Base-by-base conservation (phyloP, 1,140 invertebrate genomes). In the Sycophaga agraensis region DNA sequence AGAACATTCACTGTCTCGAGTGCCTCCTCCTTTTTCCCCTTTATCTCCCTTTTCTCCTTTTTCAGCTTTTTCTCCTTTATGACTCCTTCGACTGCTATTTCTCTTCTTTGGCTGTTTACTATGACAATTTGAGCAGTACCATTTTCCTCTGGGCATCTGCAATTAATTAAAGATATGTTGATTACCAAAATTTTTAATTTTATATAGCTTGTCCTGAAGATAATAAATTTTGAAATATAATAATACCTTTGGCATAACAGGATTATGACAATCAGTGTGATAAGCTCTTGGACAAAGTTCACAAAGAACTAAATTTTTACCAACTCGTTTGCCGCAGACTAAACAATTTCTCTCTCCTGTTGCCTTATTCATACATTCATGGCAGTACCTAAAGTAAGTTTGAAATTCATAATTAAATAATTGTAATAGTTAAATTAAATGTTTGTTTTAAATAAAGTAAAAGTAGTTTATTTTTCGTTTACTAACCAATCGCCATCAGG, bases 321-420 rank as follows among this genome's bases (percentile, higher is more conserved):
- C 87, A 57, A 76, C 84, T 68, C 88, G 87, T 55, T 90, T 91
- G 5, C 94, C 93, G 77, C 94, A 97, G 43, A 96, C 91, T 67
- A 94, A 91, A 78, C 90, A 92, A 73, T 92, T 90, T 67, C 90
- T 85, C 72, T 93, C 90, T 42, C 91, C 91, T 42, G 91, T 92
- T 39, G 94, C 94, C 84, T 97, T 97, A 75, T 97, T 97, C 77
- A 97, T 89, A 82, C 96, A 98, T 76, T 97, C 94, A 84, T 90
- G 95, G 81, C 96, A 98, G 77, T 91, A 93, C 90, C 91, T 93
- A 68, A 37, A 17, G 24, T 24, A n/a, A n/a, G n/a, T n/a, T n/a
- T n/a, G n/a, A n/a, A n/a, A n/a, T n/a, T n/a, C n/a, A 34, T 34
- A 6, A 34, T 34, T 34, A 34, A 34, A 6, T 34, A 34, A 34